Conservation (phyloP, 2,797 vertebrate species). For the Sandelia bainsii region DNA sequence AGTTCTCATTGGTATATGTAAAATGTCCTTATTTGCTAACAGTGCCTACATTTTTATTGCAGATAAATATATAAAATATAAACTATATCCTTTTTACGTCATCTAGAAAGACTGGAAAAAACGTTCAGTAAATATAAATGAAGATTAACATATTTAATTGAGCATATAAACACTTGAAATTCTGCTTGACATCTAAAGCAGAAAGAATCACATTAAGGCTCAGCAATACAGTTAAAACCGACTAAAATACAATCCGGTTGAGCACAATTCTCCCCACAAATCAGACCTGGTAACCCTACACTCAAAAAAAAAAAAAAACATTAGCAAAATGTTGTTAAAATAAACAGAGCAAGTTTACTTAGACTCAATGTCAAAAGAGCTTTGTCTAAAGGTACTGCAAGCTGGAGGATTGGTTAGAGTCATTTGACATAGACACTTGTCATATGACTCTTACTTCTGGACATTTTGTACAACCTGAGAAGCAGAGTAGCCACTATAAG, state of each 20-base stretch:
- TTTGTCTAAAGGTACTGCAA: constrained; percentile 7
- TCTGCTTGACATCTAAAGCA: background rate
- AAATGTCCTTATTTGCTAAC: background rate
- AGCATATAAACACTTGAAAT: background rate
- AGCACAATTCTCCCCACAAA: background rate
- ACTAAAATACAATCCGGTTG: background rate
- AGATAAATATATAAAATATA: background rate
- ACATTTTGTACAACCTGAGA: constrained; percentile 64
- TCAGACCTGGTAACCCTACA: background rate
- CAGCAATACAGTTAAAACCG: background rate
- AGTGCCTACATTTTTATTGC: background rate
- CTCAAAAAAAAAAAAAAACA: constrained; percentile 7
- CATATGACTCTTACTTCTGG: constrained; percentile 50
- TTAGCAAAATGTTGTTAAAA: background rate
- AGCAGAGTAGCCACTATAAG: constrained; percentile 48
- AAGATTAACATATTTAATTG: too few species aligned
- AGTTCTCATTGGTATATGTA: background rate
- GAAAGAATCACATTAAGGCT: background rate
- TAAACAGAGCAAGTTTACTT: background rate
- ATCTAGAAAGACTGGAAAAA: too few species aligned
- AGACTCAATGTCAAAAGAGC: background rate
- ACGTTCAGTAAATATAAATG: too few species aligned
- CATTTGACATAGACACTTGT: constrained; percentile 9
- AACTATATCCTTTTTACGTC: background rate
- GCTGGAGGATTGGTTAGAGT: constrained; percentile 10